phyloP scores from a whole-genome alignment of 2,888 invertebrate species.

The Eilema sororculum region DNA sequence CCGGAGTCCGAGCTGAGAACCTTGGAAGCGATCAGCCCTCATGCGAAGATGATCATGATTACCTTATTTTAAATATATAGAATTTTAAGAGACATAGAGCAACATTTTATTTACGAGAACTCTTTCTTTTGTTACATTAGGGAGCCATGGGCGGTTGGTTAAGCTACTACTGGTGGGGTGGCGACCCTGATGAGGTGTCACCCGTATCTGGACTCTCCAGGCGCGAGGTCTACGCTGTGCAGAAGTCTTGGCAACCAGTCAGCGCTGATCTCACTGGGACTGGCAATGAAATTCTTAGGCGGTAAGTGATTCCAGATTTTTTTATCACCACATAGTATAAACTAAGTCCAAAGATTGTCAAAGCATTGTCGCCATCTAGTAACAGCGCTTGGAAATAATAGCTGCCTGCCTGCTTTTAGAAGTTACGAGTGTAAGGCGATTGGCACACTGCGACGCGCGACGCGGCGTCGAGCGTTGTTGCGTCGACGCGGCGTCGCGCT shows the following conservation, averaged over 20 bases:
- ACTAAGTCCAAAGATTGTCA: no score
- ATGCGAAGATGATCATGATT: no score
- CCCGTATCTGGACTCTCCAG: constrained; percentile 70
- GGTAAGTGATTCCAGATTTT: constrained; percentile 56
- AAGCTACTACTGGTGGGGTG: constrained; percentile 80
- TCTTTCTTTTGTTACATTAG: constrained; percentile 45
- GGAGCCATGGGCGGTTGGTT: constrained; percentile 77
- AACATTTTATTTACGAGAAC: not conserved
- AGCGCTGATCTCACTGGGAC: constrained; percentile 66
- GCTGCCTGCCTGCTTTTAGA: no score
- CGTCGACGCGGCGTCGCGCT: no score
- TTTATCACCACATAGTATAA: no score
- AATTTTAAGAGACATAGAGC: not conserved
- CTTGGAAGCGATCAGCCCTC: no score
- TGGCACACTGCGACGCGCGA: no score
- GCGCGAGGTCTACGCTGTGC: constrained; percentile 71
- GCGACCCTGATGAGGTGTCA: constrained; percentile 71
- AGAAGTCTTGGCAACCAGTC: constrained; percentile 75
- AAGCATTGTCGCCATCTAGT: no score
- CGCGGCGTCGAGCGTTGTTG: no score
- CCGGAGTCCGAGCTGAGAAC: no score
- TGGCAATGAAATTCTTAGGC: constrained; percentile 76
- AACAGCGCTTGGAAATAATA: no score
- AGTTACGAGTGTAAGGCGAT: no score
- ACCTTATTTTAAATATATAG: not conserved